These are phyloP conservation scores for Parasteatoda tepidariorum DNA, from an alignment of 1,140 invertebrate species.

Conservation along the genomic window DNA sequence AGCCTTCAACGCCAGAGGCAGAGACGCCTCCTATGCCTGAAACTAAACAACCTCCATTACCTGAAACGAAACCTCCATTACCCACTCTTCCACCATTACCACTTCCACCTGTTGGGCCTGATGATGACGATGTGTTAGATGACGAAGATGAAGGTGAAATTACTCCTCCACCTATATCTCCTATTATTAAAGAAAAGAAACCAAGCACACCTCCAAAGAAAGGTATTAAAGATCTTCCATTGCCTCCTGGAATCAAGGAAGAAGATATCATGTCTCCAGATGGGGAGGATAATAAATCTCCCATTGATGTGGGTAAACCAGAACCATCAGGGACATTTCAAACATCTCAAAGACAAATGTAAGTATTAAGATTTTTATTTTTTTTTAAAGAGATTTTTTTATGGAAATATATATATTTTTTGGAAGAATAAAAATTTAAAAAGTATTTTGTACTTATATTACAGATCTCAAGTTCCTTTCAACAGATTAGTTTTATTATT, in stretches of 20 bases:
- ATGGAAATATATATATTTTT: too few relatives aligned
- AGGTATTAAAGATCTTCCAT: constrained; percentile 86
- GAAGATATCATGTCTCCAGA: constrained; percentile 63
- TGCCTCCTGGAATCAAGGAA: constrained; percentile 80
- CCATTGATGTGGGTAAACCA: constrained; percentile 7
- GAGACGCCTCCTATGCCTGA: constrained; percentile 10
- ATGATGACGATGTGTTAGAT: constrained; percentile 26
- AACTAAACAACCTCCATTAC: not conserved
- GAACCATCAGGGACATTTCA: constrained; percentile 22
- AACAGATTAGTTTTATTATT: too few relatives aligned
- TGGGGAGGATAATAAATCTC: constrained; percentile 37
- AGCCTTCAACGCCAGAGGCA: not conserved
- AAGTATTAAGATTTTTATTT: constrained; percentile 2
- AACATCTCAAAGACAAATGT: constrained; percentile 5
- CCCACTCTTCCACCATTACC: constrained; percentile 56
- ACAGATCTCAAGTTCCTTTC: too few relatives aligned
- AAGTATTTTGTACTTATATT: too few relatives aligned
- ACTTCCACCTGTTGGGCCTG: constrained; percentile 32
- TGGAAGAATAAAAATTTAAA: too few relatives aligned
- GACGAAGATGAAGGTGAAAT: constrained; percentile 8
- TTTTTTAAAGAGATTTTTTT: too few relatives aligned
- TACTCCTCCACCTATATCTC: not conserved
- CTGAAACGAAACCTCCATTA: constrained; percentile 43
- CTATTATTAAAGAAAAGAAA: constrained; percentile 30
- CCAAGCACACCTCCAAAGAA: constrained; percentile 70